Base-by-base conservation (phyloP, 1,140 invertebrate genomes). In the Drosophila chauvacae region DNA sequence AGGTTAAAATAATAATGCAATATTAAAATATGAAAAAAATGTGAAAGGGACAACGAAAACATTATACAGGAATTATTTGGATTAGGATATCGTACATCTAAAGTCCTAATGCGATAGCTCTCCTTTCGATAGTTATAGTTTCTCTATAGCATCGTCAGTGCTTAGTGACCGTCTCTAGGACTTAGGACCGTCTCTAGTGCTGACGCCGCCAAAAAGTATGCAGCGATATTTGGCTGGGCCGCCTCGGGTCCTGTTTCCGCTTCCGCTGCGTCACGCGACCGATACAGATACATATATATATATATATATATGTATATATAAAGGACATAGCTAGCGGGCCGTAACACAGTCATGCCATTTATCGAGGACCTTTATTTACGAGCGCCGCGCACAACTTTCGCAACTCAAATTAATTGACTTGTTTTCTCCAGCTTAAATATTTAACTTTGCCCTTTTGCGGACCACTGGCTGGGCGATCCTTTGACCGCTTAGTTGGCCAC, bases 371-470 rank as follows among this genome's bases (percentile, higher is more conserved):
- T 39, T 60, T 72, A 59, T 72, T 72, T 72, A 72, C 66, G 45
- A n/a, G 20, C 51, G 18, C 18, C 53, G 63, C 63, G 37, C 47
- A 55, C 33, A 70, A 79, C 37, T 69, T 53, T 68, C 35, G 11
- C 55, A 14, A 13, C 23, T 81, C 81, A 90, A 90, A 91, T 91
- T 91, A 91, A 91, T 91, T 91, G 90, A 91, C 90, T 91, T 91
- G 88, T 85, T 88, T 88, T 71, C 70, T 66, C 28, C 85, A 85
- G 81, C 81, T 88, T 88, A 90, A 90, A 90, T 90, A 88, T 90
- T 88, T 88, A 88, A 90, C 85, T 90, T 88, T 66, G 82, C 65
- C 62, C 86, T 66, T 90, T 88, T 88, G 84, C 86, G 75, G 53
- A n/a, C 53, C 35, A 56, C 53, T 33, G 50, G 41, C 48, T 68